Evolutionary conservation across 2,113 vertebrate species (phyloP), one percentile per base, ranked within the genome.

Genomic region (Notechis scutatus): DNA sequence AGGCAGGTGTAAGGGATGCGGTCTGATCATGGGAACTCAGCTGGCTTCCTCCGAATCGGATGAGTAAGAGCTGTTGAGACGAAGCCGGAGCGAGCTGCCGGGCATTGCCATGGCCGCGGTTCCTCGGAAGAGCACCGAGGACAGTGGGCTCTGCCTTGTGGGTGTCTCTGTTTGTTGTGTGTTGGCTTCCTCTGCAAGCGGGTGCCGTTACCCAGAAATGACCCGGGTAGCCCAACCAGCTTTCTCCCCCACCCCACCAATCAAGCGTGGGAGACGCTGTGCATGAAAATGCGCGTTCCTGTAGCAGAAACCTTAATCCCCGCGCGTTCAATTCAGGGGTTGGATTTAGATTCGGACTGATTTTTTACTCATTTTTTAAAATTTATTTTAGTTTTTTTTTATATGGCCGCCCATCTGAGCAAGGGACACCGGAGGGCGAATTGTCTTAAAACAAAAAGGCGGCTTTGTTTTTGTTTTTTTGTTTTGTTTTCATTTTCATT

Each of bases 1-100:
- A 7, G 7, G 93, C 93, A 86, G 93, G 93, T 86, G 90, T 81
- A 6, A 47, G 69, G 69, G 87, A 20, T 85, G 87, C 4, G 93
- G 91, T 89, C 92, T 85, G 29, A 7, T 14, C 47, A 88, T 55
- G 55, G 69, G 55, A 61, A 86, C 91, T 34, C 9, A 34, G n/a
- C 85, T 57, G 93, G 39, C 64, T 89, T 86, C 91, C 91, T 93
- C 69, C 20, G 54, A 61, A n/a, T 69, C 45, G n/a, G 69, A 24
- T 89, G 87, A 64, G 87, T 85, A 54, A 85, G 29, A 91, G 69
- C 57, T 7, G 34, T 42, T 55, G 47, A 1, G 47, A 29, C 5
- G 9, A 2, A 56, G 20, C 47, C 3, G 24, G 4, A 2, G 52
- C 1, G 4, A 5, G 52, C 8, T 39, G 54, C 34, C 61, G 10